Percentiles rank a stretch among this genome's conserved stretches.
phyloP scores from a whole-genome alignment of 2,113 vertebrate species.

The Leucopternis melanops region DNA sequence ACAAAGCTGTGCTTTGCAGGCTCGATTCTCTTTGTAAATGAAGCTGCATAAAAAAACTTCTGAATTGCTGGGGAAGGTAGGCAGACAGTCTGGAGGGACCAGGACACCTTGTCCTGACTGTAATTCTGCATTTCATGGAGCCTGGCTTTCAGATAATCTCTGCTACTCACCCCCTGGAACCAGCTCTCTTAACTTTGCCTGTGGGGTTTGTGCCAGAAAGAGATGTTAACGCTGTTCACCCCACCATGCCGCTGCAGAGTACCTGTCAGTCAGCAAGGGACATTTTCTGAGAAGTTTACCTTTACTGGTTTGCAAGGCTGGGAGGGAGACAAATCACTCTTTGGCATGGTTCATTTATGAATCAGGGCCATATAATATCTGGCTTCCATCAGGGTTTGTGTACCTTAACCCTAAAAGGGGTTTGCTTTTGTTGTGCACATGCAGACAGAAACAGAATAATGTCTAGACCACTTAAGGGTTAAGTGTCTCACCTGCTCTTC shows the following conservation, averaged over 20 bases:
- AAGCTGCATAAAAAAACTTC: not conserved
- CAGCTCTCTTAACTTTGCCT: not conserved
- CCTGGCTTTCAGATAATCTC: constrained; percentile 23
- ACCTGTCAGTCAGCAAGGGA: not conserved
- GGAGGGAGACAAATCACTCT: not conserved
- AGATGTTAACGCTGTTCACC: not conserved
- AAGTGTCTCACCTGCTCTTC: not conserved
- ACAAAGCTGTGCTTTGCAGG: not conserved
- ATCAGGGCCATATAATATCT: not conserved
- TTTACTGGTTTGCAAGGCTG: not conserved
- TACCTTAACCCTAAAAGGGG: not conserved
- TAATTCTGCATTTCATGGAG: not conserved
- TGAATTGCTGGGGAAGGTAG: not conserved
- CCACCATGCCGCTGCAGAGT: not conserved
- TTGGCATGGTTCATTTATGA: not conserved
- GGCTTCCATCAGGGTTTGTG: not conserved
- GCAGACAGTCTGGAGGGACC: not conserved
- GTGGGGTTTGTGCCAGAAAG: not conserved
- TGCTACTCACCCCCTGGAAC: not conserved
- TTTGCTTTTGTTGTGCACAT: accelerated
- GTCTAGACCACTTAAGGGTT: not conserved
- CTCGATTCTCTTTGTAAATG: constrained; percentile 1
- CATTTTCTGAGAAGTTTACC: not conserved
- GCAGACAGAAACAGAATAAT: not conserved
- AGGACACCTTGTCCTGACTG: not conserved